phyloP scores from a whole-genome alignment of 2,113 vertebrate genomes.

The Chroicocephalus ridibundus region DNA sequence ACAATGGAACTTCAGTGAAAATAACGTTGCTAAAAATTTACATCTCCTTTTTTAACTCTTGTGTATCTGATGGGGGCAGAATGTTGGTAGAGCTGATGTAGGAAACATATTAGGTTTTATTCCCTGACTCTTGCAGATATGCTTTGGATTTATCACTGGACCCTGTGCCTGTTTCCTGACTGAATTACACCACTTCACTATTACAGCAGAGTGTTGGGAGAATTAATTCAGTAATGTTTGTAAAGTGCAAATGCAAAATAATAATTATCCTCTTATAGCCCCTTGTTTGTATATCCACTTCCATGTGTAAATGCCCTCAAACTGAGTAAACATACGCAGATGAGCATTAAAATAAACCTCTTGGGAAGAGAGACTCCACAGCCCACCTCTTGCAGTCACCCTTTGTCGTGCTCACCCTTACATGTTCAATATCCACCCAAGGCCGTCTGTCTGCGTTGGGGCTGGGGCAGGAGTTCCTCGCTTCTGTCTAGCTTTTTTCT shows the following conservation, averaged over 20 bases:
- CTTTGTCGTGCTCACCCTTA: neutral
- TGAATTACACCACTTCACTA: neutral
- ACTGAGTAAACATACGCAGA: neutral
- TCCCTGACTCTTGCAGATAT: neutral
- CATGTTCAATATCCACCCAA: neutral
- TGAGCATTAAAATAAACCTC: neutral
- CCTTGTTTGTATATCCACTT: neutral
- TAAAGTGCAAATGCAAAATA: neutral
- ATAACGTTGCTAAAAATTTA: neutral
- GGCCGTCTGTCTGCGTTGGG: neutral
- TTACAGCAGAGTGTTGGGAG: neutral
- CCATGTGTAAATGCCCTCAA: neutral
- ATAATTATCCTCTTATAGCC: neutral
- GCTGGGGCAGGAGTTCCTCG: neutral
- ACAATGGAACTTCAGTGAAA: neutral
- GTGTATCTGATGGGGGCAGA: accelerated
- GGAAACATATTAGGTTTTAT: neutral
- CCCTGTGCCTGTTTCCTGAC: neutral
- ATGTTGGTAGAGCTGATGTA: neutral
- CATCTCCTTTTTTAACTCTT: neutral
- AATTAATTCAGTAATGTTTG: neutral
- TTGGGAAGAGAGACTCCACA: neutral
- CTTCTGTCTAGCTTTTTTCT: neutral
- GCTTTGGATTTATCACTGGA: neutral
- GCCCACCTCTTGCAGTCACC: neutral